Evolutionary conservation across 1,140 invertebrate species (phyloP).

Genomic region (Delia radicum): DNA sequence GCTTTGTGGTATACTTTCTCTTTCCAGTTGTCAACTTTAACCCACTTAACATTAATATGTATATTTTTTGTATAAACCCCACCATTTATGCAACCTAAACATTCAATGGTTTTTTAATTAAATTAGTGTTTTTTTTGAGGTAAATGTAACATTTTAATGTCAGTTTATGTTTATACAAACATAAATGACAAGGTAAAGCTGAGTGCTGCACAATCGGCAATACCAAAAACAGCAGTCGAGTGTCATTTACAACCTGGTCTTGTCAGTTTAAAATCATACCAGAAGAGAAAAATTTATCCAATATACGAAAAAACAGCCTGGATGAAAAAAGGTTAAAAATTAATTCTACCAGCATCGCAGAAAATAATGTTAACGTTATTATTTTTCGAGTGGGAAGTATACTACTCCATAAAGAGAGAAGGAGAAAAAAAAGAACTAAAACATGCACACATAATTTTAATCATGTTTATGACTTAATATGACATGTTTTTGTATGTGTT

Average conservation of each 20-base stretch:
- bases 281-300: neutral
- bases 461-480: neutral
- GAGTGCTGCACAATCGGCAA: neutral
- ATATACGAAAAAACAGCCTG: neutral
- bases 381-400: neutral
- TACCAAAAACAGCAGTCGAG: neutral
- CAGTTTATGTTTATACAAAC: neutral
- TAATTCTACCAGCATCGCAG: neutral
- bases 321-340: neutral
- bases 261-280: neutral
- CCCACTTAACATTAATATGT: neutral
- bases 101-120: constrained; percentile 12
- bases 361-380: neutral
- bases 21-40: too few species aligned
- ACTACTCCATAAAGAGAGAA: neutral
- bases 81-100: neutral
- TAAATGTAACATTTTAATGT: constrained; percentile 14
- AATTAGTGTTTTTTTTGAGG: constrained; percentile 11
- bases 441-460: neutral
- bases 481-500: neutral
- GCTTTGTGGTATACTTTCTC: too few species aligned
- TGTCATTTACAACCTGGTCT: neutral
- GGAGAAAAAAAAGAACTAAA: neutral
- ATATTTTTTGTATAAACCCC: neutral
- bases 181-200: neutral